Conservation (phyloP, 2,888 invertebrate genomes). For the Leuctra nigra region DNA sequence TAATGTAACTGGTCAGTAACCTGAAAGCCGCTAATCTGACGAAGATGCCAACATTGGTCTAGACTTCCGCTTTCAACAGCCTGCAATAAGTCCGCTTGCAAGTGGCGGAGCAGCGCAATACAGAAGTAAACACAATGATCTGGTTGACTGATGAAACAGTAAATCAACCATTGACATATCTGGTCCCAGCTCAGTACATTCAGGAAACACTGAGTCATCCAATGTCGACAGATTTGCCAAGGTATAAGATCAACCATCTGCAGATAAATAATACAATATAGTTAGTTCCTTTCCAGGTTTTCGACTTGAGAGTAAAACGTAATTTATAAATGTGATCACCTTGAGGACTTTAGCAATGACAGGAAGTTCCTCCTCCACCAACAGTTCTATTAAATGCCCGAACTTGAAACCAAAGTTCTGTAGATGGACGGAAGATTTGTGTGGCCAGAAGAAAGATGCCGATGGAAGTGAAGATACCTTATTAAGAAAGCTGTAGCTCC, state of each 20-base stretch:
- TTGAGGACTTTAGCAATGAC: constrained; percentile 17
- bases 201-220: constrained; percentile 26
- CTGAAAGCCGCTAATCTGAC: constrained; percentile 19
- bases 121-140: constrained; percentile 25
- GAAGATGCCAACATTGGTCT: background rate
- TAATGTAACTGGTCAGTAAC: constrained; percentile 19
- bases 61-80: constrained; percentile 15
- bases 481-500: constrained; percentile 19
- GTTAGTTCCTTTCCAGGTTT: too few species aligned
- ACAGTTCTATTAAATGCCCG: constrained; percentile 20
- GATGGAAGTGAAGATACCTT: constrained; percentile 14
- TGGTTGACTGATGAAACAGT: constrained; percentile 19
- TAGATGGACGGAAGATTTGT: background rate
- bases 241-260: too few species aligned
- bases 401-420: constrained; percentile 8
- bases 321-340: too few species aligned
- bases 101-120: constrained; percentile 21
- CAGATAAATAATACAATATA: too few species aligned
- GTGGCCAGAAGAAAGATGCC: constrained; percentile 18
- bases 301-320: too few species aligned
- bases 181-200: constrained; percentile 25
- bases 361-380: constrained; percentile 22
- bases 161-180: constrained; percentile 24
- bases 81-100: constrained; percentile 20
- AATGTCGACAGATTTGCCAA: constrained; percentile 20